phyloP scores from a whole-genome alignment of 2,888 invertebrate species.

The Griposia aprilina region DNA sequence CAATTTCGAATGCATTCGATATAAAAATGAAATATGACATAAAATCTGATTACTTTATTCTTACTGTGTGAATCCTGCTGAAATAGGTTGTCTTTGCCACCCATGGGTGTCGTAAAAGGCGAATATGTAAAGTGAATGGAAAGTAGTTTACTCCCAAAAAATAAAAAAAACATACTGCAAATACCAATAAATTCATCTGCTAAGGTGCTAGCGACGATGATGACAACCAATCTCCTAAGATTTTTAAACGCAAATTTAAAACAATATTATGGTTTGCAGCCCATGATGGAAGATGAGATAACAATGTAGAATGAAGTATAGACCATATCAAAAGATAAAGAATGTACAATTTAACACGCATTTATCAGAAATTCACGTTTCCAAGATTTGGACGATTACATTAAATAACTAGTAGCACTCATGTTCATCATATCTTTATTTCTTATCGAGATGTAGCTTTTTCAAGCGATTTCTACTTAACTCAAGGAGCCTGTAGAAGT shows the following conservation, averaged over 20 bases:
- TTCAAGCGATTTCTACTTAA: conserved; percentile 41
- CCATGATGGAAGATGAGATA: not conserved
- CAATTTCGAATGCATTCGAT: conserved; percentile 51
- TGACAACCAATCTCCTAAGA: not conserved
- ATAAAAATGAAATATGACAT: conserved; percentile 52
- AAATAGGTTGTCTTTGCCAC: not conserved
- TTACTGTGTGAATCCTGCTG: not conserved
- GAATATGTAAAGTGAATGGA: not conserved
- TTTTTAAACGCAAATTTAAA: not conserved
- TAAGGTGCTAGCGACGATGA: not conserved
- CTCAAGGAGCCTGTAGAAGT: conserved; percentile 38
- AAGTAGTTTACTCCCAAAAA: not conserved
- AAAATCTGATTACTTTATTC: conserved; percentile 18
- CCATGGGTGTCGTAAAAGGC: not conserved
- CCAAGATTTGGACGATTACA: conserved; percentile 50
- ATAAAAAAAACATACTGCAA: not conserved
- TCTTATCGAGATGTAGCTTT: conserved; percentile 45
- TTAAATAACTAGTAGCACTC: conserved; percentile 48
- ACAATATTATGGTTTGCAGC: too few species aligned
- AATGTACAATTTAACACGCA: conserved; percentile 15
- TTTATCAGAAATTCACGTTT: conserved; percentile 39
- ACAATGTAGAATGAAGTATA: not conserved
- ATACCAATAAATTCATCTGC: not conserved
- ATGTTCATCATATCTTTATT: conserved; percentile 39
- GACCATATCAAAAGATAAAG: not conserved